Percentiles rank a stretch among this genome's conserved stretches.
phyloP scores from a whole-genome alignment of 2,797 vertebrate genomes.

The Acanthurus tractus region DNA sequence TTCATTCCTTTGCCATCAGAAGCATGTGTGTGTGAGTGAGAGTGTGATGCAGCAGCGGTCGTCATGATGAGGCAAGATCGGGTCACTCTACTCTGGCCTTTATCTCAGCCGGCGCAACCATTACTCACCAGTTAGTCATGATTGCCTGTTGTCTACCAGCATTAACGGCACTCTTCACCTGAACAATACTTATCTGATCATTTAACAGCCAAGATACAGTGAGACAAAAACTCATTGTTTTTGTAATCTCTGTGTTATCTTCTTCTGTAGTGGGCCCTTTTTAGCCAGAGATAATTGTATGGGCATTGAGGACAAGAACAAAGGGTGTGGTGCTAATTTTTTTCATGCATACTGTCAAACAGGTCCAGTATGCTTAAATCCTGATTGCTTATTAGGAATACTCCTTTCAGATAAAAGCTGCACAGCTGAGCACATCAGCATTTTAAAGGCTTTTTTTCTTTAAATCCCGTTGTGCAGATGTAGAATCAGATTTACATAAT shows the following conservation, averaged over 20 bases:
- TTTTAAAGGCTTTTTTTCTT: conserved; percentile 27
- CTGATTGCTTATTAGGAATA: conserved; percentile 11
- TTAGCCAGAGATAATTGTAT: conserved; percentile 13
- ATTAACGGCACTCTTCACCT: conserved; percentile 33
- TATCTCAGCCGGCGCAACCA: conserved; percentile 52
- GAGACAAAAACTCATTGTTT: conserved; percentile 35
- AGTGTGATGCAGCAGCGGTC: conserved; percentile 52
- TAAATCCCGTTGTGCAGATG: conserved; percentile 2
- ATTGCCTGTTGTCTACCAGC: conserved; percentile 29
- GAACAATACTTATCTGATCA: conserved; percentile 46
- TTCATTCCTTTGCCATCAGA: conserved; percentile 51
- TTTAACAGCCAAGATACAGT: conserved; percentile 43
- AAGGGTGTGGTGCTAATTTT: conserved; percentile 9
- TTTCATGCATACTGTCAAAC: conserved; percentile 20
- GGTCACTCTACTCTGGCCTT: conserved; percentile 53
- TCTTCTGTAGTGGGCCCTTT: conserved; percentile 17
- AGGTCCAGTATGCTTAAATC: conserved; percentile 14
- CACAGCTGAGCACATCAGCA: conserved; percentile 4
- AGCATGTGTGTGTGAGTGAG: conserved; percentile 54
- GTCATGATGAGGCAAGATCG: conserved; percentile 57
- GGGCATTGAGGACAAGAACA: conserved; percentile 13
- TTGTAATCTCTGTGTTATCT: conserved; percentile 15
- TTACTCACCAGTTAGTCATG: conserved; percentile 60
- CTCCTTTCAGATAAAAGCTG: conserved; percentile 14
- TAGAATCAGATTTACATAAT: conserved; percentile 44